These are phyloP conservation scores for Galerucella calmariensis DNA, from an alignment of 2,888 invertebrate genomes.

Conservation along the genomic window DNA sequence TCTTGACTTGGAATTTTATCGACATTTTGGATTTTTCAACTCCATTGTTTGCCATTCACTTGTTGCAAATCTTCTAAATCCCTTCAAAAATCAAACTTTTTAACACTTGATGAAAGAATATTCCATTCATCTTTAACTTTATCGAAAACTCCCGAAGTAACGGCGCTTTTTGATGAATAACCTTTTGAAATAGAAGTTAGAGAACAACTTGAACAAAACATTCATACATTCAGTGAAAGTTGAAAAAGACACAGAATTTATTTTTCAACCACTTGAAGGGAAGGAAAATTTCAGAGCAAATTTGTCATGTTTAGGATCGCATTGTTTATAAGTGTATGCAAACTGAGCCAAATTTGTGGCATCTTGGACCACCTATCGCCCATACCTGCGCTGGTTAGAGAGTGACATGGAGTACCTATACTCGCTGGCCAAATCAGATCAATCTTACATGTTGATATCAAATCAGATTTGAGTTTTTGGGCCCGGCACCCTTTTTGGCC, in stretches of 20 bases:
- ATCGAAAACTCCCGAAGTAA: constrained; percentile 27
- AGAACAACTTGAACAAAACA: constrained; percentile 24
- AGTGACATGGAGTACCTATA: no score
- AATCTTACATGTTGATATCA: no score
- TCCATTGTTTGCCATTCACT: constrained; percentile 33
- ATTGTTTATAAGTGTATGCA: no score
- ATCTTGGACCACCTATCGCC: no score
- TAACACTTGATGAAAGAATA: constrained; percentile 30
- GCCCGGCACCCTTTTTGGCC: no score
- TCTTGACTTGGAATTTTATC: constrained; percentile 27
- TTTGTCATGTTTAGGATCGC: no score
- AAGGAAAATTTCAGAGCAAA: no score
- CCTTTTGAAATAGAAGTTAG: constrained; percentile 31
- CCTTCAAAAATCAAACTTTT: constrained; percentile 28
- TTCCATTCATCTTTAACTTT: constrained; percentile 31
- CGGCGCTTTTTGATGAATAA: constrained; percentile 27
- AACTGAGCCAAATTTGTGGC: no score
- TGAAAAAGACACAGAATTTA: neutral
- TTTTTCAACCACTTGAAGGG: neutral
- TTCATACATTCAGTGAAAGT: constrained; percentile 2
- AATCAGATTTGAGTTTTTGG: no score
- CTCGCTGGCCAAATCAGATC: no score
- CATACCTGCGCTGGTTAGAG: no score
- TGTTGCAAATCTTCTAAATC: constrained; percentile 32
- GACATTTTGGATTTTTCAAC: constrained; percentile 29